phyloP scores from a whole-genome alignment of 2,888 invertebrate genomes.

The Drosophila anceps region DNA sequence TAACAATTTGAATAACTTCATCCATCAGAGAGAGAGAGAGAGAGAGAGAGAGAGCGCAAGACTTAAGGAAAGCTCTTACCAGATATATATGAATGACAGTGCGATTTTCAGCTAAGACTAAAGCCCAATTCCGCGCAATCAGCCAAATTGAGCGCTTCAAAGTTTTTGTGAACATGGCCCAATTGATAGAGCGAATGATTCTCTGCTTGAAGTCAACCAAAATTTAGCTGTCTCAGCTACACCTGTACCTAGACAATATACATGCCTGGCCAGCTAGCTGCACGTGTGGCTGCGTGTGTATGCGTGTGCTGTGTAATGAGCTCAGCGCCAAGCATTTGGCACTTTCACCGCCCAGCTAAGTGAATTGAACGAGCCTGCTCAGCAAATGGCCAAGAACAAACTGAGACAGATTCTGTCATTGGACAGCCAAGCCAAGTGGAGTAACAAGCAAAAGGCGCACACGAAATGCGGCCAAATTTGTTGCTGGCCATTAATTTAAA shows the following conservation, averaged over 20 bases:
- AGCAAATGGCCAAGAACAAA: constrained; percentile 12
- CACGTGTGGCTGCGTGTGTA: neutral
- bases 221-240: constrained; percentile 1
- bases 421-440: constrained; percentile 22
- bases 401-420: constrained; percentile 38
- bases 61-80: too few relatives aligned
- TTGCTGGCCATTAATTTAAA: constrained; percentile 58
- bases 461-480: constrained; percentile 46
- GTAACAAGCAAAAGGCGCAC: constrained; percentile 59
- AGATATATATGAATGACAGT: too few relatives aligned
- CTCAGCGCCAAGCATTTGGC: constrained; percentile 21
- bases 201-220: neutral
- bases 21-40: too few relatives aligned
- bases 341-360: constrained; percentile 38
- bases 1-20: too few relatives aligned
- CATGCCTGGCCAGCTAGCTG: neutral
- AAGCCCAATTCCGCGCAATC: neutral
- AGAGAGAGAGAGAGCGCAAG: too few relatives aligned
- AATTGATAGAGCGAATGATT: constrained; percentile 3
- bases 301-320: constrained; percentile 21
- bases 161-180: neutral
- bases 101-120: neutral
- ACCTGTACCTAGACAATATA: neutral
- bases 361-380: constrained; percentile 17
- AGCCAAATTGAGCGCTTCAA: neutral